Evolutionary conservation across 2,888 invertebrate genomes (phyloP).

Genomic region (Tiphia femorata): DNA sequence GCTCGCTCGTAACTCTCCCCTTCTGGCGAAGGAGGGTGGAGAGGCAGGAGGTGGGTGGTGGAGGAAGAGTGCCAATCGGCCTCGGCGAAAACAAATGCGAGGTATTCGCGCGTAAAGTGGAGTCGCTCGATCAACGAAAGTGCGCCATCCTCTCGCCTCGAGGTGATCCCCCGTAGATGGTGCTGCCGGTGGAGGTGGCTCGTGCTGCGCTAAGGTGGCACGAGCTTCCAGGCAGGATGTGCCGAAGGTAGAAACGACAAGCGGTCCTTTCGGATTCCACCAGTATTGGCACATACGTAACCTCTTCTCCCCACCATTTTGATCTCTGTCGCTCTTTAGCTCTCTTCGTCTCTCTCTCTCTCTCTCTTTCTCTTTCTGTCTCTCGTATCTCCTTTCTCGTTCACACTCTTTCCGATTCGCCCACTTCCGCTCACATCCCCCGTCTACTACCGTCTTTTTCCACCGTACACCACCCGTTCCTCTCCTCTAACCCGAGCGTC

Average conservation of each 20-base stretch:
- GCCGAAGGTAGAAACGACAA: background rate
- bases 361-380: no score
- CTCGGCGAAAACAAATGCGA: slow-evolving; percentile 53
- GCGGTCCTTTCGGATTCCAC: slow-evolving; percentile 21
- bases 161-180: slow-evolving; percentile 4
- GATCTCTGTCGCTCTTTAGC: no score
- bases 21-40: background rate
- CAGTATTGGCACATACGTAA: slow-evolving; percentile 50
- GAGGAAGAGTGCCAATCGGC: slow-evolving; percentile 30
- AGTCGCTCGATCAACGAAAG: slow-evolving; percentile 50
- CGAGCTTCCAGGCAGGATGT: background rate
- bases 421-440: no score
- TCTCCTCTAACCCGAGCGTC: no score
- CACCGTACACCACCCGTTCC: no score
- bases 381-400: no score
- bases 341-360: no score
- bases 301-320: no score
- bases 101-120: slow-evolving; percentile 40
- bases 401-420: no score
- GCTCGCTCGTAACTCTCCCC: background rate
- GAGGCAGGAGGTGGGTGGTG: no score
- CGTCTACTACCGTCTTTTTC: no score
- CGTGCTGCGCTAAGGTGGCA: background rate
- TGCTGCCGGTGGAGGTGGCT: background rate
- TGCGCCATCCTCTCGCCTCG: slow-evolving; percentile 25